Evolutionary conservation across 2,888 invertebrate genomes (phyloP).

Genomic region (Eumacrocentrus americanus): DNA sequence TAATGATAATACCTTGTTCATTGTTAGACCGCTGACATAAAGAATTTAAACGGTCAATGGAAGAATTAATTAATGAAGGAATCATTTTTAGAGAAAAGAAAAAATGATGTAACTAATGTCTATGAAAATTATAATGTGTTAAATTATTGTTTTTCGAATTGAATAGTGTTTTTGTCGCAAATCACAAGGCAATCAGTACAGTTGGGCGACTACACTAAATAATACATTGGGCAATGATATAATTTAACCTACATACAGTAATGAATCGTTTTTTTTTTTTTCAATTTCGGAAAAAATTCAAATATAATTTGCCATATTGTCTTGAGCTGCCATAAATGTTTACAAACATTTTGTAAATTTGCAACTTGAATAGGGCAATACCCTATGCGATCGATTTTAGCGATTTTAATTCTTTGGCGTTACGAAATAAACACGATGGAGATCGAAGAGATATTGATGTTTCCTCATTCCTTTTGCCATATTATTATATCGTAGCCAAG

Average conservation of each 20-base stretch:
- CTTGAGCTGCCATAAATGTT: background rate
- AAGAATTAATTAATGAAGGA: too few relatives aligned
- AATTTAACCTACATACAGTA: background rate
- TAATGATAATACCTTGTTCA: background rate
- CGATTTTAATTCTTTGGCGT: constrained; percentile 38
- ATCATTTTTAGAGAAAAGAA: too few relatives aligned
- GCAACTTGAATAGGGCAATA: background rate
- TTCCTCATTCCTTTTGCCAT: background rate
- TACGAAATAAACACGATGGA: constrained; percentile 31
- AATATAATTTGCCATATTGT: background rate
- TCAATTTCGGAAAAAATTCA: background rate
- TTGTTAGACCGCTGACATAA: too few relatives aligned
- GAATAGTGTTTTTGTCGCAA: background rate
- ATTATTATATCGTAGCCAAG: background rate
- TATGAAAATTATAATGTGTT: background rate
- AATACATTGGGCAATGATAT: constrained; percentile 5
- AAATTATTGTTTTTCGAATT: background rate
- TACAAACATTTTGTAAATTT: too few relatives aligned
- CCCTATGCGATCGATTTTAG: background rate
- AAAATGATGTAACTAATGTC: background rate
- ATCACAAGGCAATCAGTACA: constrained; percentile 1
- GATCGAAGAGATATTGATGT: background rate
- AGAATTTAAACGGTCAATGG: too few relatives aligned
- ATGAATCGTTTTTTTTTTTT: constrained; percentile 1
- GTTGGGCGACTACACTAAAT: background rate